Evolutionary conservation across 2,797 vertebrate species (phyloP).

Genomic region (Discoglossus pictus): DNA sequence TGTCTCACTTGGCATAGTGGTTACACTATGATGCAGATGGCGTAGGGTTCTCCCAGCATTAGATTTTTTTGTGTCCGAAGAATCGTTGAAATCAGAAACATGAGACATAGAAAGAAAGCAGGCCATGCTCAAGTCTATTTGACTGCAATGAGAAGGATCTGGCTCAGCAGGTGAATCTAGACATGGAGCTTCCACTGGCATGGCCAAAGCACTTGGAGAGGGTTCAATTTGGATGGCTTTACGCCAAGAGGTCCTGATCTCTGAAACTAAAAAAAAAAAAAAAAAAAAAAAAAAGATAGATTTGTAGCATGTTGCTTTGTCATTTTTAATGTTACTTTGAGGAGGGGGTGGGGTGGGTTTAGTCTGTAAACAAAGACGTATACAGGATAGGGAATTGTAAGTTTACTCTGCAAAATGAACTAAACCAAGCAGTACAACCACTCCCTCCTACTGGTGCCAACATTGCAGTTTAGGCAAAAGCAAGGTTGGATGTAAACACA

Average conservation of each 20-base stretch:
- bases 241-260: conserved; percentile 69
- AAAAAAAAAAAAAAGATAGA: no score
- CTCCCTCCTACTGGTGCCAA: no score
- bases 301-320: no score
- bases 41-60: not conserved
- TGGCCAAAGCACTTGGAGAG: conserved; percentile 18
- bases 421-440: no score
- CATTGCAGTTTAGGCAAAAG: no score
- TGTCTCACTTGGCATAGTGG: conserved; percentile 16
- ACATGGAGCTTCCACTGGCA: not conserved
- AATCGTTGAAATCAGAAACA: conserved; percentile 26
- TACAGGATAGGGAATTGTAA: no score
- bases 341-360: no score
- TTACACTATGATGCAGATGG: conserved; percentile 17
- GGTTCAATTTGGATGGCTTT: conserved; percentile 61
- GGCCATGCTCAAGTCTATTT: not conserved
- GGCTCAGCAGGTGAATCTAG: conserved; percentile 24
- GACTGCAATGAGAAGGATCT: not conserved
- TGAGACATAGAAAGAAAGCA: conserved; percentile 31
- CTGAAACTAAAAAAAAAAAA: conserved; percentile 60
- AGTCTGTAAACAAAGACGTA: no score
- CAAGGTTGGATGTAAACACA: no score
- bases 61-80: conserved; percentile 32
- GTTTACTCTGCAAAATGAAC: no score
- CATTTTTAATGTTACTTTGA: no score